Base-by-base conservation (phyloP, 2,888 invertebrate genomes). In the Ochlodes sylvanus region DNA sequence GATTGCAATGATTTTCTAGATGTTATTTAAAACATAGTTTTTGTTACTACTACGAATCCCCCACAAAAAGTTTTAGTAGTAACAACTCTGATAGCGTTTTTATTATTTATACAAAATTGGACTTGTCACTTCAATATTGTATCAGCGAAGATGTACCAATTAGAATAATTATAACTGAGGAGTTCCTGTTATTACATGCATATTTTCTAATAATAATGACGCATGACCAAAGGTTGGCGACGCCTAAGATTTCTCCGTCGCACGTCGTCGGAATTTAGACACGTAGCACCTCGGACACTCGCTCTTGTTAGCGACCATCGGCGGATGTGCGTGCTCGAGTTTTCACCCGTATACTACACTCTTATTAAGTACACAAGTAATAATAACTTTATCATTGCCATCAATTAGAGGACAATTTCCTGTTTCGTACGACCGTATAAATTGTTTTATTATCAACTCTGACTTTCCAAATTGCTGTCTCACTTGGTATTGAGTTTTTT, bases 261-360 rank as follows among this genome's bases (percentile, higher is more conserved):
- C 69, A 65, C 71, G 56, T 63, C 63, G 57, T 57, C 44, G 60
- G 66, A 66, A 66, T 65, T 65, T 66, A 66, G 58, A 66, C 58
- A 66, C 66, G 66, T 60, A 47, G 44, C 54, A 55, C 54, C 17
- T 15, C 38, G 50, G 61, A 60, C 60, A 66, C 60, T 65, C 41
- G 66, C 63, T 63, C 70, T 70, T 70, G 63, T 70, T 70, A 68
- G 63, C 54, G 12, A 69, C 58, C 27, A 27, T 27, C 60, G 41
- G 60, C 66, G 66, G 66, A 66, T 66, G 60, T 66, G 66, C 66
- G 72, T 66, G 68, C 75, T 71, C 58, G 67, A 75, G 82, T 83
- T 88, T 88, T 88, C 88, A 84, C 87, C 82, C 73, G 70, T 72
- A 73, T 76, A 76, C 77, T 73, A 76, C 76, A 54, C 69, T 67